A percentile compares a stretch with the other conserved stretches of the same genome.
phyloP scores from a whole-genome alignment of 1,140 invertebrate species.

The Propsilocerus akamusi region DNA sequence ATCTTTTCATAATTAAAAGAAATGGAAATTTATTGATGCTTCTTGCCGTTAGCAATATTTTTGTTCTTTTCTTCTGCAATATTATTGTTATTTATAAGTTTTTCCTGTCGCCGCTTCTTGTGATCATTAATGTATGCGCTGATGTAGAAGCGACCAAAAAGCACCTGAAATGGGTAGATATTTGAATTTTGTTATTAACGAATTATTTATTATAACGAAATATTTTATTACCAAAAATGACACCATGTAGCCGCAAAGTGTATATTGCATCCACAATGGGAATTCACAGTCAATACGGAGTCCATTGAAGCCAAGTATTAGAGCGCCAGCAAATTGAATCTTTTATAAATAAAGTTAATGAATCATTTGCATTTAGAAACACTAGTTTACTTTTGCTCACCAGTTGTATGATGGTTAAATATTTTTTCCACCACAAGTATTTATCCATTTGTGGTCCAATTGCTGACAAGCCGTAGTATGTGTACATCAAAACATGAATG shows the following conservation, averaged over 20 bases:
- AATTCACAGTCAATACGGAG: constrained; percentile 71
- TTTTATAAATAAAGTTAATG: constrained; percentile 14
- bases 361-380: too few relatives aligned
- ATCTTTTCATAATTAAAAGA: too few relatives aligned
- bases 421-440: constrained; percentile 90
- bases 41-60: background rate
- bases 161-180: constrained; percentile 9
- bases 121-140: constrained; percentile 43
- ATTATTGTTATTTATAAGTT: background rate
- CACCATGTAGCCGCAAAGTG: constrained; percentile 76
- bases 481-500: constrained; percentile 87
- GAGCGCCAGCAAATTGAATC: constrained; percentile 74
- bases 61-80: background rate
- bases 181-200: background rate
- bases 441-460: constrained; percentile 61
- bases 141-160: constrained; percentile 84
- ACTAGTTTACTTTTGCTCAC: constrained; percentile 17
- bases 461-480: constrained; percentile 73
- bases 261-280: constrained; percentile 87
- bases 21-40: background rate
- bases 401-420: constrained; percentile 70
- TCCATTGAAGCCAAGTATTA: constrained; percentile 65
- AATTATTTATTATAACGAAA: background rate
- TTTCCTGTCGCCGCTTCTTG: background rate
- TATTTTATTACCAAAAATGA: constrained; percentile 50